Conservation (phyloP, 2,888 invertebrate genomes). For the Tenthredo notha region DNA sequence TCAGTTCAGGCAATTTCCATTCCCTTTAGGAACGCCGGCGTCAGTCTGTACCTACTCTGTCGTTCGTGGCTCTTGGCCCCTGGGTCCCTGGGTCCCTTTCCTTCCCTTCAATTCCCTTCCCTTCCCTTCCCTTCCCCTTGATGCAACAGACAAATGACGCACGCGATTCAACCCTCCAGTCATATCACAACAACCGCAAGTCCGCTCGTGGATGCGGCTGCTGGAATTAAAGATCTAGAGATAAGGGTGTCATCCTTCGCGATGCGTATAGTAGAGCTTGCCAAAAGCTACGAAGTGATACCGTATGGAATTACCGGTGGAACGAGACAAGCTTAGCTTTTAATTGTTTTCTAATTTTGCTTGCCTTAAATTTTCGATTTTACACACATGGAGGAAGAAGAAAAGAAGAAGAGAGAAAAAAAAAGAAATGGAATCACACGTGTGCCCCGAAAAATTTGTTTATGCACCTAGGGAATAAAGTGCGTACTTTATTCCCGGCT, state of each 20-base stretch:
- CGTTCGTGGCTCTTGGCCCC: conserved; percentile 16
- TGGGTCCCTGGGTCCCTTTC: conserved; percentile 63
- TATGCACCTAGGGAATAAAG: too few relatives aligned
- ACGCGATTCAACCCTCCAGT: conserved; percentile 65
- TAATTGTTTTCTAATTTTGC: neutral
- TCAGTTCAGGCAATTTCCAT: conserved; percentile 77
- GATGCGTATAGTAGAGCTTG: conserved; percentile 22
- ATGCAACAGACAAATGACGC: conserved; percentile 76
- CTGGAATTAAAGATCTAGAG: conserved; percentile 77
- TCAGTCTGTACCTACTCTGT: conserved; percentile 41
- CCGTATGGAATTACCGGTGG: neutral
- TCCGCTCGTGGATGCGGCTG: conserved; percentile 54
- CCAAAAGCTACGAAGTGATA: conserved; percentile 37
- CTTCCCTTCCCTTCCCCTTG: conserved; percentile 56
- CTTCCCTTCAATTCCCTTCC: conserved; percentile 57
- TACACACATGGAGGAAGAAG: neutral
- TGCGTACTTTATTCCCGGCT: too few relatives aligned
- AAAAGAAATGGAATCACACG: neutral
- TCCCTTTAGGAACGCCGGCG: conserved; percentile 66
- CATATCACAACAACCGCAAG: conserved; percentile 63
- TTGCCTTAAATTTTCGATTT: conserved; percentile 9
- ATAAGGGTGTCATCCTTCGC: conserved; percentile 74
- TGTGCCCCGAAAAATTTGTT: neutral
- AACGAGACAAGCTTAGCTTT: conserved; percentile 10
- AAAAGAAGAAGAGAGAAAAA: neutral